A percentile compares a stretch with the other conserved stretches of the same genome.
Evolutionary conservation across 2,797 vertebrate species (phyloP).

Genomic region (Dendrocincla tyrannina): DNA sequence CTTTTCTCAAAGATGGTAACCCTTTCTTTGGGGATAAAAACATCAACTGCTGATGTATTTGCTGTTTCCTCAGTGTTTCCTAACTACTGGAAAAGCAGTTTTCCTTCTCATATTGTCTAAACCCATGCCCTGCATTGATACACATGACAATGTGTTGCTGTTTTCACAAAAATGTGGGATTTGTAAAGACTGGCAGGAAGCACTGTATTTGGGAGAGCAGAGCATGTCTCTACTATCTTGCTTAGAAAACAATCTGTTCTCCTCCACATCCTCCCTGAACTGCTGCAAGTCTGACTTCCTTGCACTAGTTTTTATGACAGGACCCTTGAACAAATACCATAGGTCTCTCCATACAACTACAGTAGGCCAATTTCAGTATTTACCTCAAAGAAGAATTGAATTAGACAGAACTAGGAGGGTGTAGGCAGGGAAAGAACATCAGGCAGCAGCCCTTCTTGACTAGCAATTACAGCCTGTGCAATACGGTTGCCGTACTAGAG

Average conservation of each 20-base stretch:
- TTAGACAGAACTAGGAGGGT: background rate
- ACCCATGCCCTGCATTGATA: fast-evolving
- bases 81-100: background rate
- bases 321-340: background rate
- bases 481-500: background rate
- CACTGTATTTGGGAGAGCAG: background rate
- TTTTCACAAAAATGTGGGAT: background rate
- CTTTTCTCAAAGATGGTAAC: background rate
- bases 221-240: background rate
- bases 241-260: background rate
- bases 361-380: background rate
- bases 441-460: background rate
- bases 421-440: background rate
- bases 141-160: fast-evolving
- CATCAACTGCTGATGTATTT: background rate
- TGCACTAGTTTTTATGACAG: background rate
- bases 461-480: background rate
- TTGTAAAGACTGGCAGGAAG: background rate
- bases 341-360: background rate
- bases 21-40: background rate
- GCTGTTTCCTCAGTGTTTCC: background rate
- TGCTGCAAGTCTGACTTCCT: background rate
- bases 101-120: background rate
- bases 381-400: background rate
- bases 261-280: background rate